Percentiles rank a stretch among this genome's conserved stretches.
Conservation (phyloP, 2,113 vertebrate species). For the Prunella fulvescens region DNA sequence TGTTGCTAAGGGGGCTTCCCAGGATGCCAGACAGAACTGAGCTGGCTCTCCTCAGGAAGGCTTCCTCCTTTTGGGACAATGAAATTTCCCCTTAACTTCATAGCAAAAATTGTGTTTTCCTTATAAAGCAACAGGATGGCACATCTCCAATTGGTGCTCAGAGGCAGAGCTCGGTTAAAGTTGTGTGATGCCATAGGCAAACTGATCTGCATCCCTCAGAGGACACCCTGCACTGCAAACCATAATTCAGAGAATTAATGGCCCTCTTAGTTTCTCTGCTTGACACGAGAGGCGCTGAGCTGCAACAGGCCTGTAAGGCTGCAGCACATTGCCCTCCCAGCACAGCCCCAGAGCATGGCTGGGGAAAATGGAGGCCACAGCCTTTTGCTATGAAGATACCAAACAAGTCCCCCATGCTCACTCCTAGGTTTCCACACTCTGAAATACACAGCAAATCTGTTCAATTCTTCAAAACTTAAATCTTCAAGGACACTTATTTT, state of each 20-base stretch:
- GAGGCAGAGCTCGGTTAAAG: not conserved
- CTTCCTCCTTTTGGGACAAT: not conserved
- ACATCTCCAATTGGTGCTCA: not conserved
- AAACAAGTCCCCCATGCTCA: accelerated
- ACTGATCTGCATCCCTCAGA: not conserved
- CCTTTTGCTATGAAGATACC: not conserved
- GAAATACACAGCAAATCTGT: not conserved
- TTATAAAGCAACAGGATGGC: not conserved
- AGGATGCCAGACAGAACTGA: not conserved
- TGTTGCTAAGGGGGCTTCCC: not conserved
- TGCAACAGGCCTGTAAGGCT: not conserved
- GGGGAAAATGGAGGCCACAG: not conserved
- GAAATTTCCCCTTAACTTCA: not conserved
- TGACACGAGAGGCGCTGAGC: not conserved
- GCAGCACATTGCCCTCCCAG: not conserved
- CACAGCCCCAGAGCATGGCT: accelerated
- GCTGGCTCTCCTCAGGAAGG: not conserved
- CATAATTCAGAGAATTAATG: not conserved
- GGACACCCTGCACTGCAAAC: not conserved
- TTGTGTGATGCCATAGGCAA: not conserved
- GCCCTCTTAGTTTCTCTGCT: not conserved
- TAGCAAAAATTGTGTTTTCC: not conserved
- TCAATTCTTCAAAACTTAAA: not conserved
- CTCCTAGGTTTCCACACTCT: not conserved
- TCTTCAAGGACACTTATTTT: not conserved